These are phyloP conservation scores for Eupeodes corollae DNA, from an alignment of 1,140 invertebrate genomes.

Conservation along the genomic window DNA sequence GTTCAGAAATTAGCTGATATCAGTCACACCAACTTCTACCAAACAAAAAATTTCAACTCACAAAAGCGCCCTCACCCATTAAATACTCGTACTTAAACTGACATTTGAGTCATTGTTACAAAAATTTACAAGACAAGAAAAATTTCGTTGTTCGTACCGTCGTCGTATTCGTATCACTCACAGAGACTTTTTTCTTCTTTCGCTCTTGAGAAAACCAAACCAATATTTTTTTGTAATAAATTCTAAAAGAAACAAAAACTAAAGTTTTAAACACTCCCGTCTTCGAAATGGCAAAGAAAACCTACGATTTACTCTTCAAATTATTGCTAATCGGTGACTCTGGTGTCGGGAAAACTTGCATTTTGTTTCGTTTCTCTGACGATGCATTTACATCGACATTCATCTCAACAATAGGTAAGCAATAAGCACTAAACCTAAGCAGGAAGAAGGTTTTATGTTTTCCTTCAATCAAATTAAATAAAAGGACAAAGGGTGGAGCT, in stretches of 20 bases:
- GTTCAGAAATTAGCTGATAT: too few relatives aligned
- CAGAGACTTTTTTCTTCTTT: too few relatives aligned
- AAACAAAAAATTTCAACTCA: too few relatives aligned
- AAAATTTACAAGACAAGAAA: background rate
- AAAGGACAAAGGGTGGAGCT: background rate
- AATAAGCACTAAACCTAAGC: background rate
- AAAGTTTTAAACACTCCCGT: too few relatives aligned
- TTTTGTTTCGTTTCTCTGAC: conserved; percentile 95
- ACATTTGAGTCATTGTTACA: background rate
- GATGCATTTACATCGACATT: conserved; percentile 98
- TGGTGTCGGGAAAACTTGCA: conserved; percentile 96
- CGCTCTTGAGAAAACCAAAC: too few relatives aligned
- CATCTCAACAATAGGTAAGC: conserved; percentile 93
- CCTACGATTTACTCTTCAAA: conserved; percentile 97
- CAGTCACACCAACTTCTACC: too few relatives aligned
- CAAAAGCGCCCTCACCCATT: too few relatives aligned
- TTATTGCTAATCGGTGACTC: conserved; percentile 94
- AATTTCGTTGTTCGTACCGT: background rate
- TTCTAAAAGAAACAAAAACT: too few relatives aligned
- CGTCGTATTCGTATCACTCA: too few relatives aligned
- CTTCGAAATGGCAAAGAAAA: conserved; percentile 75
- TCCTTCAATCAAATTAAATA: background rate
- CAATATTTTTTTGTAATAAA: too few relatives aligned
- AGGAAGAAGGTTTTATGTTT: background rate
- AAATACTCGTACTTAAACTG: background rate